Base-by-base conservation (phyloP, 2,888 invertebrate genomes). In the Phorcus lineatus region DNA sequence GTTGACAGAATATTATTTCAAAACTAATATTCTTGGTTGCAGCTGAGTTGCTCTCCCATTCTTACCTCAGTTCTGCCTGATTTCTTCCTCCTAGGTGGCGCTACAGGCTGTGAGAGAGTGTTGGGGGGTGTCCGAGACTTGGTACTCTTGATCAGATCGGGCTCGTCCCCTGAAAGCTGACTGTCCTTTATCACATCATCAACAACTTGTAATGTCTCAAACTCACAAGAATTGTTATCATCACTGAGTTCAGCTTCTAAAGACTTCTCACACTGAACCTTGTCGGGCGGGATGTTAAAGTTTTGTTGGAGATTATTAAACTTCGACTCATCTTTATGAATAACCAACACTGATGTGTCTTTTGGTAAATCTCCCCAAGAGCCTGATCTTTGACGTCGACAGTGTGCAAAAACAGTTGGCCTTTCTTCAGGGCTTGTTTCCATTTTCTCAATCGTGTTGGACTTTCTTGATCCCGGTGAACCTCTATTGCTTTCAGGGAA, bases 111-210 rank as follows among this genome's bases (percentile, higher is more conserved):
- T 16, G 80, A 53, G 31, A 88, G 76, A 11, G 88, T 87, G n/a
- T 82, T 84, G 7, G 90, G 89, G 19, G 90, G 90, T 36, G 90
- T 90, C 57, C 88, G 82, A 2, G 89, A 86, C 84, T 97, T 98
- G 84, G 97, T 97, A 94, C 97, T 98, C 81, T 97, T 97, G 88
- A 98, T 97, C 90, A 98, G 97, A 94, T 98, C 98, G 1, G 98
- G 98, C 93, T 97, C 97, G 79, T 89, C 88, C 16, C 76, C 80
- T 24, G 83, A 78, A 4, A 85, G 80, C 54, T 87, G 86, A n/a
- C 85, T 87, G 57, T 88, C 87, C 47, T 88, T 86, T 52, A 89
- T 81, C 74, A 89, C 85, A 62, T 86, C 84, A 66, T 89, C 88
- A 16, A 89, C 88, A 54, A 89, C 77, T 6, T 74, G 40, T 19